Percentiles rank a stretch among this genome's conserved stretches.
phyloP scores from a whole-genome alignment of 2,113 vertebrate species.

The Picathartes gymnocephalus region DNA sequence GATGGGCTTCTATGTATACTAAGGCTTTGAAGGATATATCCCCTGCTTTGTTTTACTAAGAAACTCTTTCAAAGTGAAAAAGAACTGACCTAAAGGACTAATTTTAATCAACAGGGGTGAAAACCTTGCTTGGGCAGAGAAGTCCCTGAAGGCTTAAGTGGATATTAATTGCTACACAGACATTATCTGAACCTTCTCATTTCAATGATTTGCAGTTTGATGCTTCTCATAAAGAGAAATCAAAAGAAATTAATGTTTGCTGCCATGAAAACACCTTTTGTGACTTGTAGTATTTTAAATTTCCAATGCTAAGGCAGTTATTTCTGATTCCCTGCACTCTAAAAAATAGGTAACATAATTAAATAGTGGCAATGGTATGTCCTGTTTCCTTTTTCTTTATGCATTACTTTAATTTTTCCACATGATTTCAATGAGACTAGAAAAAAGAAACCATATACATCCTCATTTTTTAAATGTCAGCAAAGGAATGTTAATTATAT shows the following conservation, averaged over 20 bases:
- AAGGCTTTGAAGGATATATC: background rate
- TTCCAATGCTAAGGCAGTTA: background rate
- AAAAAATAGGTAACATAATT: background rate
- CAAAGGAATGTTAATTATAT: conserved; percentile 19
- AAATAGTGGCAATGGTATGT: background rate
- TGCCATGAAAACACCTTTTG: background rate
- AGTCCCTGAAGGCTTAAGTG: background rate
- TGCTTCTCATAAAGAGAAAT: background rate
- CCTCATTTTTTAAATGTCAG: conserved; percentile 3
- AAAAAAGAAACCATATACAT: background rate
- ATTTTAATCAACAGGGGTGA: background rate
- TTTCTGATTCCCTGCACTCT: background rate
- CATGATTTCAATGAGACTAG: background rate
- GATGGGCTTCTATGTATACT: background rate
- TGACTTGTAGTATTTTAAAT: background rate
- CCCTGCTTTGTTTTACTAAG: background rate
- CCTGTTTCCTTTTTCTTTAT: background rate
- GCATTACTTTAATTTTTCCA: conserved; percentile 8
- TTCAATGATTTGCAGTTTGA: background rate
- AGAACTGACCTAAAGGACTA: background rate
- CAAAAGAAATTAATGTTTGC: background rate
- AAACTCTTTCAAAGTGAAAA: background rate
- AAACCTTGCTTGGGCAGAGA: background rate
- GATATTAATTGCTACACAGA: background rate
- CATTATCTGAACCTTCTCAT: background rate